Evolutionary conservation across 2,113 vertebrate genomes (phyloP).

Genomic region (Saguinus imperator): DNA sequence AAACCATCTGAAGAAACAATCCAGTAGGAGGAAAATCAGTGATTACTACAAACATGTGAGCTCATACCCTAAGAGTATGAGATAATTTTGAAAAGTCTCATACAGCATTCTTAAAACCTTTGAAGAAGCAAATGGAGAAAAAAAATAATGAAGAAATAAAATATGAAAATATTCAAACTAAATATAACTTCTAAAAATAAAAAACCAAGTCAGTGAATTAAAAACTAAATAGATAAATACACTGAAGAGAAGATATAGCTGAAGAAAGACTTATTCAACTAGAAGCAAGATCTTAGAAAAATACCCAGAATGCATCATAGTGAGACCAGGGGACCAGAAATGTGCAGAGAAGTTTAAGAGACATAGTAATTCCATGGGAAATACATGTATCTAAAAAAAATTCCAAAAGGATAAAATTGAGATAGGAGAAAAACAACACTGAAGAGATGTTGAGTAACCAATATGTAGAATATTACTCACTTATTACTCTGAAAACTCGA

Average conservation of each 20-base stretch:
- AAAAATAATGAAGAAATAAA: background rate
- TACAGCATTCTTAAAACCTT: background rate
- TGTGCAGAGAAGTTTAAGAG: background rate
- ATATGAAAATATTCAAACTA: background rate
- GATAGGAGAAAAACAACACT: background rate
- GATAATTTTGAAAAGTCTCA: background rate
- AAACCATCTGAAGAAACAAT: background rate
- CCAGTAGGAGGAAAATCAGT: background rate
- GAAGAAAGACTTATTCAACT: background rate
- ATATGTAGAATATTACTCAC: background rate
- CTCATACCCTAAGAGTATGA: background rate
- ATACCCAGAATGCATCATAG: background rate
- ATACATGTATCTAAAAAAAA: background rate
- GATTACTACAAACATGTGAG: background rate
- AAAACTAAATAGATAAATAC: background rate
- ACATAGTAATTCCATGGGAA: background rate
- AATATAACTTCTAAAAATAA: background rate
- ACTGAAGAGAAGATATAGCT: background rate
- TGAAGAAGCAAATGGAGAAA: background rate
- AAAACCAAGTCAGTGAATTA: background rate
- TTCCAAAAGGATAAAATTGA: conserved; percentile 10
- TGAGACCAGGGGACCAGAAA: background rate
- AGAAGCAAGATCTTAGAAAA: conserved; percentile 2
- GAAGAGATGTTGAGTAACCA: background rate
- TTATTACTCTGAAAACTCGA: background rate